phyloP scores from a whole-genome alignment of 1,140 invertebrate genomes.

The Atopsyche davidsoni region DNA sequence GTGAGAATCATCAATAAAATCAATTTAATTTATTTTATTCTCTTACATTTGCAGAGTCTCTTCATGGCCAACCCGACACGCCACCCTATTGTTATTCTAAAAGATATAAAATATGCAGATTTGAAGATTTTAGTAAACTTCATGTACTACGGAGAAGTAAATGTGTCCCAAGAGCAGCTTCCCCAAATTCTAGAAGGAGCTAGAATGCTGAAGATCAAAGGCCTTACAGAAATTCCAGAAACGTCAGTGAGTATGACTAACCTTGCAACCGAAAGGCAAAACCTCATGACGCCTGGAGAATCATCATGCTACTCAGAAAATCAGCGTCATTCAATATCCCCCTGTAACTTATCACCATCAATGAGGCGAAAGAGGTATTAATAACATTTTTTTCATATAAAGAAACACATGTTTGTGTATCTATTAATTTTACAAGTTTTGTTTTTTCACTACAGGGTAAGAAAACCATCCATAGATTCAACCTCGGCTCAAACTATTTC shows the following conservation, averaged over 20 bases:
- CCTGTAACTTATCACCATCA: constrained; percentile 34
- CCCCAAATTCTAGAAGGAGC: constrained; percentile 82
- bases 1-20: not conserved
- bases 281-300: constrained; percentile 46
- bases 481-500: too few relatives aligned
- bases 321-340: constrained; percentile 43
- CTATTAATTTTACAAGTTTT: too few relatives aligned
- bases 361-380: constrained; percentile 35
- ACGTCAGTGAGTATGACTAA: constrained; percentile 61
- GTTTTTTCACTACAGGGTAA: too few relatives aligned
- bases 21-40: constrained; percentile 9
- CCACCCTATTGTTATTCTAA: constrained; percentile 85
- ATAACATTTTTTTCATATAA: not conserved
- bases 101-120: constrained; percentile 81
- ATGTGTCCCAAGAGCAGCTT: constrained; percentile 81
- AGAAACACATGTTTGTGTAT: too few relatives aligned
- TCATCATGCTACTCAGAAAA: constrained; percentile 42
- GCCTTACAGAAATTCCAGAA: constrained; percentile 76
- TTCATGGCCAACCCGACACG: constrained; percentile 81
- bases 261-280: constrained; percentile 42
- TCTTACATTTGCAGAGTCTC: constrained; percentile 57
- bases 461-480: too few relatives aligned
- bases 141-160: constrained; percentile 89
- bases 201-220: constrained; percentile 81
- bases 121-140: constrained; percentile 85